A percentile compares a stretch with the other conserved stretches of the same genome.
Conservation (phyloP, 1,140 invertebrate species). For the Dryas iulia region DNA sequence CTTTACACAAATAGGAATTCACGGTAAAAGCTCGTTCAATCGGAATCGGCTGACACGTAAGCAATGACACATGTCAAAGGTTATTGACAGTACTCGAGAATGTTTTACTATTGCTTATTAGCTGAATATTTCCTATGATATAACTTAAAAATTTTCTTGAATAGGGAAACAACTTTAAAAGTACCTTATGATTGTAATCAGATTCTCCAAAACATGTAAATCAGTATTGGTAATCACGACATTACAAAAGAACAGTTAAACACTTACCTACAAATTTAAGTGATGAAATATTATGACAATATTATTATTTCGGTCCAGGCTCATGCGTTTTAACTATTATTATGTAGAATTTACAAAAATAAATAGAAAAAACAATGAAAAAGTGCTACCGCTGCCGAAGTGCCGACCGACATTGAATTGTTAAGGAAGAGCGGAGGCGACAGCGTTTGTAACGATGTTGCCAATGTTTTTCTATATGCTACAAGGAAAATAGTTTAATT, state of each 20-base stretch:
- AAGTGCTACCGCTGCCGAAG: neutral
- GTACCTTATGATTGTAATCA: neutral
- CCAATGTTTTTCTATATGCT: neutral
- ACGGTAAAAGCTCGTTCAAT: conserved; percentile 22
- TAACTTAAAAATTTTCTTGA: neutral
- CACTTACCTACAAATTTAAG: conserved; percentile 14
- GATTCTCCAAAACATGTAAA: neutral
- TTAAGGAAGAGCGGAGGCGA: conserved; percentile 3
- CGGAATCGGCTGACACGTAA: conserved; percentile 70
- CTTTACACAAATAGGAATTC: conserved; percentile 21
- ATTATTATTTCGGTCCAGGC: neutral
- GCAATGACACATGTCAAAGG: conserved; percentile 81
- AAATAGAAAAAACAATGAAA: conserved; percentile 11
- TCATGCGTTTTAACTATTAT: conserved; percentile 13
- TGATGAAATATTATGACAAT: conserved; percentile 4
- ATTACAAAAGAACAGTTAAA: neutral
- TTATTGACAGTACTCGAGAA: conserved; percentile 64
- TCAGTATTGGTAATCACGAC: neutral
- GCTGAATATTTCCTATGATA: neutral
- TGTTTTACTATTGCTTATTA: conserved; percentile 3
- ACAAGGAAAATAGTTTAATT: neutral
- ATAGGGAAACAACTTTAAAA: neutral
- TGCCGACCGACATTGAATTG: conserved; percentile 11
- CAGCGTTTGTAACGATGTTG: conserved; percentile 6
- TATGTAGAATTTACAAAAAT: conserved; percentile 11